Base-by-base conservation (phyloP, 2,113 vertebrate genomes). In the Reinhardtius hippoglossoides region DNA sequence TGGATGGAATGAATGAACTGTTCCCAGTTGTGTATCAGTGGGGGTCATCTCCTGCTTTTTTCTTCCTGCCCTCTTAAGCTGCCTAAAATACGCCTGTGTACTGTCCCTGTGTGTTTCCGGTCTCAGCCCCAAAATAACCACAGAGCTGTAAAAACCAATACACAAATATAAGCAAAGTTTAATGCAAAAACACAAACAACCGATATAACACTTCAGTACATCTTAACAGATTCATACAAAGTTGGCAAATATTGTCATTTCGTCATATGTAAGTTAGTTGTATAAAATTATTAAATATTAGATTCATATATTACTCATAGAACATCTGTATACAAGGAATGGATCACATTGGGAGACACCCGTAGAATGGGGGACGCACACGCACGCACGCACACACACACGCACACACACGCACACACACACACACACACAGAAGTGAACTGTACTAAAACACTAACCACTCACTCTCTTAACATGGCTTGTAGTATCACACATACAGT, bases 221-320 rank as follows among this genome's bases (percentile, higher is more conserved):
- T 84, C 74, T 88, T 83, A 75, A 92, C 87, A 89, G 91, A 81
- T 80, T 89, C 88, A 93, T 94, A 94, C 91, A 93, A 6, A 85
- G 83, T 83, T 90, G 90, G 88, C 92, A 93, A 91, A 91, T 94
- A 93, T 80, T 92, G 90, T 89, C 91, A 84, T 89, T 50, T 92
- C 66, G 67, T 90, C 91, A 90, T 94, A 94, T 87, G 94, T 93
- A 93, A 94, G 94, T 95, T 95, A 95, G 94, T 95, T 90, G 90
- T 94, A 95, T 94, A 94, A 95, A 95, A 94, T 94, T 95, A 95
- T 95, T 95, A 95, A 95, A 95, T 95, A 95, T 94, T 95, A 95
- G 93, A 92, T 87, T 95, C 87, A 95, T 95, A 95, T 95, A 95
- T 95, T 95, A 95, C 92, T 95, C 93, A 93, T 94, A 93, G 87